Evolutionary conservation across 2,113 vertebrate genomes (phyloP), one percentile per base, ranked within the genome.

Genomic region (Mirounga angustirostris): DNA sequence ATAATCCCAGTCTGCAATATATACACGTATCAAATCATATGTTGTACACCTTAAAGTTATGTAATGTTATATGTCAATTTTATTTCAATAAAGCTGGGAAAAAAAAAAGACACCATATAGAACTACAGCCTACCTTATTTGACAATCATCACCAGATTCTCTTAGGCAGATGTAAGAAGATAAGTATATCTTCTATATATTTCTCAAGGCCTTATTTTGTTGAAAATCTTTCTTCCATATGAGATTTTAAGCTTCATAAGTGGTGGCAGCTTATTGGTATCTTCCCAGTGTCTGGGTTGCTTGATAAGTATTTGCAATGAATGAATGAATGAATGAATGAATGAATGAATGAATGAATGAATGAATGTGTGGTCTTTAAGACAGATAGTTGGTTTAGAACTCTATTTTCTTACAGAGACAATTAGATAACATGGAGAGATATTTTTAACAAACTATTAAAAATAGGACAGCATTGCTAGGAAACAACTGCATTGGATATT

Each of bases 401-500:
- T 85, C 22, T 61, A n/a, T 91, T 87, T 73, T 92, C 43, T 87
- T 56, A 63, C 12, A 88, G 28, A 74, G 21, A 63, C 12, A 87
- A 76, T 67, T 82, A 56, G 21, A 59, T 24, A 69, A 59, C 11
- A 73, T 33, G 16, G 18, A 56, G 46, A 81, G 8, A 88, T 33
- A 18, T 83, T 91, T 96, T 74, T 65, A 96, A 82, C 10, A 58
- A 3, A 50, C 43, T 58, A 61, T 76, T 84, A 88, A 89, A 94
- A 79, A 81, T 30, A 80, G 40, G 43, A 85, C 19, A 90, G 21
- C 4, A 84, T 22, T 92, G 30, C 4, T 94, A 81, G 50, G 90
- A 93, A 78, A 22, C n/a, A 56, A 78, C 5, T 80, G 8, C 22
- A 73, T 40, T 83, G n/a, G 22, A 82, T 56, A 54, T 84, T 80